These are phyloP conservation scores for Larimichthys crocea DNA, from an alignment of 2,113 vertebrate genomes.

Conservation along the genomic window DNA sequence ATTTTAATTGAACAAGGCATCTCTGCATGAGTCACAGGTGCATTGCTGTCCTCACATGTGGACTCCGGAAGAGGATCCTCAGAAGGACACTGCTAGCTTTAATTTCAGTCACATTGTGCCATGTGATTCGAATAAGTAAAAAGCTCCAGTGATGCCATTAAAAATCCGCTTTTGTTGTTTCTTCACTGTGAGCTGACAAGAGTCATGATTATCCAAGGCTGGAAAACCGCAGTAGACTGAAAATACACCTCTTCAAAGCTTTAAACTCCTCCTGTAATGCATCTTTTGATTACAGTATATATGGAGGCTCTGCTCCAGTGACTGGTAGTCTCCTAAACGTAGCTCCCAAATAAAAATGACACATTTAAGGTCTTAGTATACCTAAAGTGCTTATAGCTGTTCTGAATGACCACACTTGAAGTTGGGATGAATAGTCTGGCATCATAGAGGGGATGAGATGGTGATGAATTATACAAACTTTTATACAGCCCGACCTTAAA, in stretches of 20 bases:
- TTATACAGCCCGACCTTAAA: too few species aligned
- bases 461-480: too few species aligned
- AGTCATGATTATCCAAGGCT: constrained; percentile 11
- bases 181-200: constrained; percentile 14
- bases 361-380: too few species aligned
- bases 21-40: constrained; percentile 50
- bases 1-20: constrained; percentile 32
- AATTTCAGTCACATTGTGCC: background rate
- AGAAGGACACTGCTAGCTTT: constrained; percentile 3
- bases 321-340: background rate
- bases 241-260: background rate
- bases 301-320: background rate
- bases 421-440: too few species aligned
- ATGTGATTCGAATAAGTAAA: constrained; percentile 15
- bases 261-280: background rate
- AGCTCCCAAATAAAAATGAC: background rate
- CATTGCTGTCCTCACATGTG: background rate
- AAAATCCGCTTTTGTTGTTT: constrained; percentile 18
- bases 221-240: background rate
- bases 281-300: background rate
- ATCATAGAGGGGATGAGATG: too few species aligned
- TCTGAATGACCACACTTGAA: too few species aligned
- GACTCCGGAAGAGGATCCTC: background rate
- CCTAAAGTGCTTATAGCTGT: too few species aligned
- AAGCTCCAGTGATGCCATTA: constrained; percentile 18